These are phyloP conservation scores for Melanchra persicariae DNA, from an alignment of 2,888 invertebrate genomes.

Conservation along the genomic window DNA sequence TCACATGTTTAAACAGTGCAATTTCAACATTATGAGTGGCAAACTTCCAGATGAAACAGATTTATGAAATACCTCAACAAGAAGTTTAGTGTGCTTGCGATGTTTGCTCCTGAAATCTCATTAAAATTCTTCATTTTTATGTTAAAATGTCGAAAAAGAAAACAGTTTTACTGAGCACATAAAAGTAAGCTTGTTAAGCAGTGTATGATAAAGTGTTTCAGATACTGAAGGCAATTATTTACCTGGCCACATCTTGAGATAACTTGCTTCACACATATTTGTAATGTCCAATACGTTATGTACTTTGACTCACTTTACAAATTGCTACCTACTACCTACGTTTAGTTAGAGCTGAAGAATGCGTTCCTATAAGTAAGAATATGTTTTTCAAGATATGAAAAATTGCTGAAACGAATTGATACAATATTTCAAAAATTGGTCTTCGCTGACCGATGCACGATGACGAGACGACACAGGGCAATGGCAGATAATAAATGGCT, in stretches of 20 bases:
- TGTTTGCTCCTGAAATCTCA: constrained; percentile 32
- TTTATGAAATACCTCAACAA: constrained; percentile 26
- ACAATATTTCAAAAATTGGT: neutral
- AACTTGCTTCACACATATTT: constrained; percentile 66
- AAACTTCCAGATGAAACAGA: constrained; percentile 8
- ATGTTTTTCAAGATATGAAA: constrained; percentile 12
- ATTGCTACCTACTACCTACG: constrained; percentile 63
- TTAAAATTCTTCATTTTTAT: constrained; percentile 43
- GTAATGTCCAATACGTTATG: constrained; percentile 60
- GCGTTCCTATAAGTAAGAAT: neutral
- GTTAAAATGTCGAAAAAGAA: constrained; percentile 55
- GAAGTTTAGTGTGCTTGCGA: neutral
- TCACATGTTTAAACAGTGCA: constrained; percentile 8
- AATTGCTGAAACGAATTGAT: constrained; percentile 4
- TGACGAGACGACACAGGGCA: neutral
- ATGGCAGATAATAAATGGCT: neutral
- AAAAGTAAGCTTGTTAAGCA: constrained; percentile 63
- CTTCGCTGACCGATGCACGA: too few relatives aligned
- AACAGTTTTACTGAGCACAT: constrained; percentile 54
- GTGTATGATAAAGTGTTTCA: constrained; percentile 60
- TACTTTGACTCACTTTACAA: constrained; percentile 63
- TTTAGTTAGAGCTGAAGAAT: constrained; percentile 37
- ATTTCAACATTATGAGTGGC: constrained; percentile 1
- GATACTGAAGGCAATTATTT: constrained; percentile 68
- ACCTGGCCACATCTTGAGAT: constrained; percentile 61